These are phyloP conservation scores for Dasysyrphus albostriatus DNA, from an alignment of 2,888 invertebrate species.

Conservation along the genomic window DNA sequence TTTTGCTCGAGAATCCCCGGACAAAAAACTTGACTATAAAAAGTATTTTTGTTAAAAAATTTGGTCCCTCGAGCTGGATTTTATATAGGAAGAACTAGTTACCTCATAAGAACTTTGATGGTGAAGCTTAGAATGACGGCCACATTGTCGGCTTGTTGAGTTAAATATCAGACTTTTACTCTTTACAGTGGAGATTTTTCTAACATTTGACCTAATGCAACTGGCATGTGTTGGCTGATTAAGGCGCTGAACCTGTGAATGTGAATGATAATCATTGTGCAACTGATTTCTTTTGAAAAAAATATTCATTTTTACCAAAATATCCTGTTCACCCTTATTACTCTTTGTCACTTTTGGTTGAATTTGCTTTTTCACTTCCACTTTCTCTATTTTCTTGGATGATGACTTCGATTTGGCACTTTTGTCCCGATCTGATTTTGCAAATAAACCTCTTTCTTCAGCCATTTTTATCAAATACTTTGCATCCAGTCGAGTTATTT, in stretches of 20 bases:
- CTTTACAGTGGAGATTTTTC: slow-evolving; percentile 50
- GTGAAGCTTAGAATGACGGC: slow-evolving; percentile 44
- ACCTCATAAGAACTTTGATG: slow-evolving; percentile 32
- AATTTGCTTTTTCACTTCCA: slow-evolving; percentile 78
- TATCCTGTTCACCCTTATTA: slow-evolving; percentile 71
- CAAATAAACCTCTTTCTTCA: slow-evolving; percentile 91
- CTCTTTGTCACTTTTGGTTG: slow-evolving; percentile 41
- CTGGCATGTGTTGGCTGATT: slow-evolving; percentile 81
- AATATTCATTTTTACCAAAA: slow-evolving; percentile 52
- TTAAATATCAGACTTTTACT: slow-evolving; percentile 40
- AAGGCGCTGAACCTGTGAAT: slow-evolving; percentile 78
- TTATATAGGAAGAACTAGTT: neutral
- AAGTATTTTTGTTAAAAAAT: neutral
- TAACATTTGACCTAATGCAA: slow-evolving; percentile 79
- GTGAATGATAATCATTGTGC: neutral
- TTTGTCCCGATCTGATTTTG: slow-evolving; percentile 84
- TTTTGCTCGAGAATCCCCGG: slow-evolving; percentile 60
- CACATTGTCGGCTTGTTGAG: slow-evolving; percentile 51
- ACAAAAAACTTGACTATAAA: slow-evolving; percentile 36
- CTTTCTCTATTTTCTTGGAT: slow-evolving; percentile 81
- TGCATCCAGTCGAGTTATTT: slow-evolving; percentile 90
- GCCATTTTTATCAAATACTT: slow-evolving; percentile 94
- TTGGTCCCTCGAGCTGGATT: neutral
- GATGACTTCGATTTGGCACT: slow-evolving; percentile 81
- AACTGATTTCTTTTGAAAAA: neutral